A percentile compares a stretch with the other conserved stretches of the same genome.
Conservation (phyloP, 2,113 vertebrate genomes). For the Macquaria ambigua region DNA sequence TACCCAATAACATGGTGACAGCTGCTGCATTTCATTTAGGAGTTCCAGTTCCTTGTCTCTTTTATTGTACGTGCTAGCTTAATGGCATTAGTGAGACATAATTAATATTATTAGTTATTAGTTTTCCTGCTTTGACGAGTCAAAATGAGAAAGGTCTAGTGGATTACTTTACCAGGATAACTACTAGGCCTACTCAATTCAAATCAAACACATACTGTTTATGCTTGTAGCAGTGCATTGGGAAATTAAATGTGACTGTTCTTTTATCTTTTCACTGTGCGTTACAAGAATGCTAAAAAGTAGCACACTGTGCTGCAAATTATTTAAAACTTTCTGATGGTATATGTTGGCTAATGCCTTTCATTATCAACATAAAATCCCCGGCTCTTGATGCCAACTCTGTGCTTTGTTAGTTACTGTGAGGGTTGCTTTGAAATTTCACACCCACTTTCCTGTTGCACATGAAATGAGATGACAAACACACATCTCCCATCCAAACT, state of each 20-base stretch:
- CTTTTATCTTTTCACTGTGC: not conserved
- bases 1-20: not conserved
- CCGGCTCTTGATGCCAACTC: not conserved
- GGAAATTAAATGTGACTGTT: not conserved
- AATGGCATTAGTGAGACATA: not conserved
- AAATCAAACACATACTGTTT: not conserved
- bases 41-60: not conserved
- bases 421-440: slow-evolving; percentile 42
- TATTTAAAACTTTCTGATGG: not conserved
- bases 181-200: not conserved
- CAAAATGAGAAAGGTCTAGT: slow-evolving; percentile 7
- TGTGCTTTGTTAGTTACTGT: slow-evolving; percentile 5
- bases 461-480: slow-evolving; percentile 42
- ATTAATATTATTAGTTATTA: slow-evolving; percentile 27
- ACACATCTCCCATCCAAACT: slow-evolving; percentile 33
- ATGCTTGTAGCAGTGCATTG: not conserved
- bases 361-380: slow-evolving; percentile 36
- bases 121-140: not conserved
- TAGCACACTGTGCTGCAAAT: not conserved
- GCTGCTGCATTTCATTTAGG: not conserved
- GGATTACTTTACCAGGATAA: not conserved
- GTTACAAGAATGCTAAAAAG: not conserved
- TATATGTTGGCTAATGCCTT: slow-evolving; percentile 30
- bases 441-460: slow-evolving; percentile 25
- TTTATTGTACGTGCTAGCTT: not conserved